Conservation (phyloP, 2,888 invertebrate genomes). For the Dascillus cervinus region DNA sequence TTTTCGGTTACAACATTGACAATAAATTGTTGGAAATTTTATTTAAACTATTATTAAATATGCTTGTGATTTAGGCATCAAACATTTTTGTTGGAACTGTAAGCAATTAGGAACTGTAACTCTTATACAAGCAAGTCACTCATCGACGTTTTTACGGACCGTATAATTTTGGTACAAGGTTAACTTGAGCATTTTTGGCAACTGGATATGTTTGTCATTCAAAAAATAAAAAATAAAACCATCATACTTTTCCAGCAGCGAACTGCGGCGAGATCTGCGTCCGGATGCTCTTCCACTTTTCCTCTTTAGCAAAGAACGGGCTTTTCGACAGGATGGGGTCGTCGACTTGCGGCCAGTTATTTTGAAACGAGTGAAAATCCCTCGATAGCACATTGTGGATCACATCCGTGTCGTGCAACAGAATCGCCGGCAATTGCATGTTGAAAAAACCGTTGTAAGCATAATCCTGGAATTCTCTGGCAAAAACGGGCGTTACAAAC, state of each 20-base stretch:
- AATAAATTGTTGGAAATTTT: too few relatives aligned
- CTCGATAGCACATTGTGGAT: slow-evolving; percentile 31
- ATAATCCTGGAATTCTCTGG: slow-evolving; percentile 8
- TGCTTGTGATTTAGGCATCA: too few relatives aligned
- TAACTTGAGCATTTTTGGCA: too few relatives aligned
- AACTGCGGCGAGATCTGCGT: slow-evolving; percentile 42
- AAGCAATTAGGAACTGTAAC: too few relatives aligned
- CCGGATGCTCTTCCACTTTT: slow-evolving; percentile 42
- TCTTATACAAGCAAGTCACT: too few relatives aligned
- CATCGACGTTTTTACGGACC: too few relatives aligned
- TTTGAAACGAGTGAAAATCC: slow-evolving; percentile 27
- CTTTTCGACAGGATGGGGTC: slow-evolving; percentile 40
- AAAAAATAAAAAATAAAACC: too few relatives aligned
- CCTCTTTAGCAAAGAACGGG: slow-evolving; percentile 38
- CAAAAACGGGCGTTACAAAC: background rate
- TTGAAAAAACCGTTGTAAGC: slow-evolving; percentile 34
- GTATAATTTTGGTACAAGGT: too few relatives aligned
- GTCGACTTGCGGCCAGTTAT: slow-evolving; percentile 27
- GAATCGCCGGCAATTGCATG: slow-evolving; percentile 23
- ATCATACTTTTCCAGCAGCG: slow-evolving; percentile 39
- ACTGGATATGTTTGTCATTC: too few relatives aligned
- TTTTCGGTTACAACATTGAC: too few relatives aligned
- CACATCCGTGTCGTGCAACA: slow-evolving; percentile 30
- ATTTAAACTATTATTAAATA: too few relatives aligned
- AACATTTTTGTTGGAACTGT: too few relatives aligned